phyloP scores from a whole-genome alignment of 2,888 invertebrate genomes.

The Ectobius pallidus region DNA sequence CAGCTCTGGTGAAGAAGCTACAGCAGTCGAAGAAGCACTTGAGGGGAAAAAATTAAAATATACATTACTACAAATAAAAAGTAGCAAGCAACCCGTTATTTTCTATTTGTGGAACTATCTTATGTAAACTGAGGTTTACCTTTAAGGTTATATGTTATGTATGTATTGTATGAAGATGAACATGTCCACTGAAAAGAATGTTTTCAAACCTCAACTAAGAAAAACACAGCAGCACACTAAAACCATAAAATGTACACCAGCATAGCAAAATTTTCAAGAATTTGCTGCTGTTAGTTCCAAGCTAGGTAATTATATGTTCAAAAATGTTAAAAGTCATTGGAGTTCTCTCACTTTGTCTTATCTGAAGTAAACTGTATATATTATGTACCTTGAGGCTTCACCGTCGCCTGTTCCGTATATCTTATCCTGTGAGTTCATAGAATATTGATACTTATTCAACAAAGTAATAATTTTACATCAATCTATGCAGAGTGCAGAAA shows the following conservation, averaged over 20 bases:
- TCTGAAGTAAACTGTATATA: constrained; percentile 16
- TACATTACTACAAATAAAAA: not conserved
- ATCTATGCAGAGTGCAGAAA: not conserved
- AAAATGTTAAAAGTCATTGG: constrained; percentile 1
- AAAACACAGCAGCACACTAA: constrained; percentile 25
- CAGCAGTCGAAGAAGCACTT: constrained; percentile 37
- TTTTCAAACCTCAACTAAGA: constrained; percentile 12
- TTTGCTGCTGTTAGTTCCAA: constrained; percentile 6
- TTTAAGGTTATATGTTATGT: constrained; percentile 4
- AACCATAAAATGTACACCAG: constrained; percentile 1
- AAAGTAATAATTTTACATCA: constrained; percentile 37
- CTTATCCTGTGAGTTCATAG: constrained; percentile 46
- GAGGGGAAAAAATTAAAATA: not conserved
- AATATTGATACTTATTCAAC: constrained; percentile 41
- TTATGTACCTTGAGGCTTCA: constrained; percentile 46
- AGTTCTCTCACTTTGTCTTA: not conserved
- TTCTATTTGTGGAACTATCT: not conserved
- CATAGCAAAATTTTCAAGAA: not conserved
- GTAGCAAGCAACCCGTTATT: not conserved
- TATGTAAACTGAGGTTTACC: constrained; percentile 12
- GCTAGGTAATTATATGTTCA: not conserved
- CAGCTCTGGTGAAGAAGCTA: constrained; percentile 36
- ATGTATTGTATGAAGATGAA: constrained; percentile 12
- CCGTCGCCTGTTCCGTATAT: constrained; percentile 44
- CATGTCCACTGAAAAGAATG: constrained; percentile 17